Percentiles rank a stretch among this genome's conserved stretches.
Conservation (phyloP, 2,888 invertebrate species). For the Pollenia labialis region DNA sequence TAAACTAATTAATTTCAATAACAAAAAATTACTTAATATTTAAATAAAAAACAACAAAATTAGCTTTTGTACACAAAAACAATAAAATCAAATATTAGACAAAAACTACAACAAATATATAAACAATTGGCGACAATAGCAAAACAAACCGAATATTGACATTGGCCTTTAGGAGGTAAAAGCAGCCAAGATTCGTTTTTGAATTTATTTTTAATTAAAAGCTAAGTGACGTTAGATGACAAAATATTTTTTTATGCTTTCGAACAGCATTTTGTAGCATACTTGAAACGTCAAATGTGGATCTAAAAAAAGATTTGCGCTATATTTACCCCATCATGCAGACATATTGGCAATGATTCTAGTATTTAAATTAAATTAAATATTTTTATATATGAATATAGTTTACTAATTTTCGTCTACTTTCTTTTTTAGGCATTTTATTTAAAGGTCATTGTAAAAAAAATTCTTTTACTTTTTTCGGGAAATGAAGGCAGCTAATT, state of each 20-base stretch:
- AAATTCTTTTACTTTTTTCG: slow-evolving; percentile 8
- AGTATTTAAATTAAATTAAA: not conserved
- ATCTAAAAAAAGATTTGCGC: slow-evolving; percentile 43
- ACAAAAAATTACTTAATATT: not conserved
- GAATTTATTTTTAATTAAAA: not conserved
- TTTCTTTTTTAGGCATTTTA: slow-evolving; percentile 8
- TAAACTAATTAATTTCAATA: slow-evolving; percentile 26
- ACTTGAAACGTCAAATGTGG: slow-evolving; percentile 2
- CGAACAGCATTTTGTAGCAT: slow-evolving; percentile 16
- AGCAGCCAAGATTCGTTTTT: slow-evolving; percentile 19
- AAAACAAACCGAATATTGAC: slow-evolving; percentile 33
- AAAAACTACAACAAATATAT: slow-evolving; percentile 23
- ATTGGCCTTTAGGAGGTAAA: slow-evolving; percentile 51
- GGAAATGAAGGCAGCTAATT: not conserved
- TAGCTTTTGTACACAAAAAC: slow-evolving; percentile 33
- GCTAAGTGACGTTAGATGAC: not conserved
- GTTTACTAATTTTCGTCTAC: not conserved
- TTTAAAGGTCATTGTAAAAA: slow-evolving; percentile 54
- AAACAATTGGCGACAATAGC: slow-evolving; percentile 17
- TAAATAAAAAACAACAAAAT: not conserved
- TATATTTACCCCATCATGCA: slow-evolving; percentile 29
- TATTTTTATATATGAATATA: not conserved
- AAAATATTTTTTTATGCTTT: not conserved
- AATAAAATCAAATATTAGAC: slow-evolving; percentile 1
- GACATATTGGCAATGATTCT: slow-evolving; percentile 41